These are phyloP conservation scores for Lottia gigantea DNA, from an alignment of 2,888 invertebrate genomes.

Conservation along the genomic window DNA sequence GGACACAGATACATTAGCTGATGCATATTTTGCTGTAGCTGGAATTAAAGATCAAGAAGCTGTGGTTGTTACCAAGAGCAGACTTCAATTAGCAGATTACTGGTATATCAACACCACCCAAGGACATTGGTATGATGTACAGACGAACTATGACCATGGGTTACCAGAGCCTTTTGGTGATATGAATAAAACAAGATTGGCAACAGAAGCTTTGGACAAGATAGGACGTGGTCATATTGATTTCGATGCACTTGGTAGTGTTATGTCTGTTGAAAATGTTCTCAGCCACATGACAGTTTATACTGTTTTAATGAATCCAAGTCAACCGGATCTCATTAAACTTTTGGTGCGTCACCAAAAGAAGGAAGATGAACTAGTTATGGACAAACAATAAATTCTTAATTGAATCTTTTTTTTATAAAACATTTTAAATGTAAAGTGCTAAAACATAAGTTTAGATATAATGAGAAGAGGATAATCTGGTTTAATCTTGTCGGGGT, in stretches of 20 bases:
- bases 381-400: too few species aligned
- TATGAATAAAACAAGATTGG: slow-evolving; percentile 1
- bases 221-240: background rate
- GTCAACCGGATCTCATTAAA: background rate
- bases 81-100: slow-evolving; percentile 27
- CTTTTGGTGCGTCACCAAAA: background rate
- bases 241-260: background rate
- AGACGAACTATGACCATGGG: slow-evolving; percentile 24
- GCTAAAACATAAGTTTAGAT: too few species aligned
- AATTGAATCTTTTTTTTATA: too few species aligned
- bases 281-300: background rate
- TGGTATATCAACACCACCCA: slow-evolving; percentile 46
- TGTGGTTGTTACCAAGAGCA: slow-evolving; percentile 53
- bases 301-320: slow-evolving; percentile 2
- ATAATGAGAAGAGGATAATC: too few species aligned
- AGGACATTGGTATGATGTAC: slow-evolving; percentile 20
- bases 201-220: background rate
- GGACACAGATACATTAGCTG: slow-evolving; percentile 47
- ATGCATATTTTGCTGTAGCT: slow-evolving; percentile 59
- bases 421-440: too few species aligned
- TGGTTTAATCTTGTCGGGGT: too few species aligned
- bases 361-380: too few species aligned
- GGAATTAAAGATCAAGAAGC: slow-evolving; percentile 54
- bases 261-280: background rate
- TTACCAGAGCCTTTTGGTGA: slow-evolving; percentile 1